A percentile compares a stretch with the other conserved stretches of the same genome.
Evolutionary conservation across 2,888 invertebrate genomes (phyloP).

Genomic region (Antheraea yamamai): DNA sequence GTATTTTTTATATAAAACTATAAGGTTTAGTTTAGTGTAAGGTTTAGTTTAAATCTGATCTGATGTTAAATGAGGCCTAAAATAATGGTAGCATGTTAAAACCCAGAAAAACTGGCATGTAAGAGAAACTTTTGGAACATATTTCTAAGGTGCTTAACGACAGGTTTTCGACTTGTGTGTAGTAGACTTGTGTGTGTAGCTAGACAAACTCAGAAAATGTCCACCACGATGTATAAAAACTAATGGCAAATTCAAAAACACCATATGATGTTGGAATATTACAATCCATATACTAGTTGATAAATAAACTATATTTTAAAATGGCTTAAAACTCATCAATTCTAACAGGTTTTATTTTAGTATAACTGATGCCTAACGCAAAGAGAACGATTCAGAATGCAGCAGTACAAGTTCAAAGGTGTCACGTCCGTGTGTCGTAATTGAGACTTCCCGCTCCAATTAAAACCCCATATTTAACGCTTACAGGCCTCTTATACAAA

Average conservation of each 20-base stretch:
- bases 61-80: no score
- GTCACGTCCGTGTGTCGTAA: conserved; percentile 62
- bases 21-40: no score
- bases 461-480: conserved; percentile 70
- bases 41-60: no score
- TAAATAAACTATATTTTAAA: background rate
- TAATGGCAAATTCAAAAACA: no score
- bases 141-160: no score
- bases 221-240: no score
- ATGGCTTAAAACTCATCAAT: background rate
- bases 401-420: conserved; percentile 72
- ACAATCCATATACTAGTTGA: background rate
- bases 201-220: no score
- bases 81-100: no score
- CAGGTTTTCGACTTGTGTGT: no score
- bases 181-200: no score
- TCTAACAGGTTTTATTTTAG: background rate
- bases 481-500: conserved; percentile 43
- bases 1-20: background rate
- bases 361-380: background rate
- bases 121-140: no score
- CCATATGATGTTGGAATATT: background rate
- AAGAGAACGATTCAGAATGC: conserved; percentile 50
- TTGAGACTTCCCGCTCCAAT: conserved; percentile 72
- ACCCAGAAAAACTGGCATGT: no score